Percentiles rank a stretch among this genome's conserved stretches.
Conservation (phyloP, 2,888 invertebrate species). For the Aromia moschata region DNA sequence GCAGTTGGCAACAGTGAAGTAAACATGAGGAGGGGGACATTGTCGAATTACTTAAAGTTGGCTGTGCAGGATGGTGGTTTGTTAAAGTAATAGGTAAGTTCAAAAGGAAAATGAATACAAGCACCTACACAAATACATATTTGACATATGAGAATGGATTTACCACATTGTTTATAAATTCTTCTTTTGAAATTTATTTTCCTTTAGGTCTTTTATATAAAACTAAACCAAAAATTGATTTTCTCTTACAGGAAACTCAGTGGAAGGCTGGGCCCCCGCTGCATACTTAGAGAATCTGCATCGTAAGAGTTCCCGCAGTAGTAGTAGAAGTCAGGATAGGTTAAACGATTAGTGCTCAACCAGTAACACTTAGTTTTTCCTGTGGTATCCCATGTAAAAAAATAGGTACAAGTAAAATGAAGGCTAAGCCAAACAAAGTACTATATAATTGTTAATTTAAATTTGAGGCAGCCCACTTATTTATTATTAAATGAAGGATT, state of each 20-base stretch:
- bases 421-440: slow-evolving; percentile 9
- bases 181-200: too few relatives aligned
- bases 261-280: slow-evolving; percentile 95
- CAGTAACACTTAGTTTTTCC: slow-evolving; percentile 22
- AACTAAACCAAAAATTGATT: too few relatives aligned
- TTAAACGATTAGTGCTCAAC: slow-evolving; percentile 46
- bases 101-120: too few relatives aligned
- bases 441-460: not conserved
- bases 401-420: slow-evolving; percentile 10
- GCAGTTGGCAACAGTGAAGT: slow-evolving; percentile 92
- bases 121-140: too few relatives aligned
- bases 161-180: too few relatives aligned
- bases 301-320: slow-evolving; percentile 79
- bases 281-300: slow-evolving; percentile 85
- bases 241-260: slow-evolving; percentile 66
- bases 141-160: too few relatives aligned
- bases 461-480: not conserved
- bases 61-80: slow-evolving; percentile 97
- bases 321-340: slow-evolving; percentile 71
- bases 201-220: too few relatives aligned
- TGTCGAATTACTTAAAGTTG: slow-evolving; percentile 89
- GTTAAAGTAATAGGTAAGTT: slow-evolving; percentile 80
- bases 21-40: slow-evolving; percentile 87
- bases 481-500: not conserved
- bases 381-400: slow-evolving; percentile 5